Conservation (phyloP, 2,888 invertebrate genomes). For the Rhagium mordax region DNA sequence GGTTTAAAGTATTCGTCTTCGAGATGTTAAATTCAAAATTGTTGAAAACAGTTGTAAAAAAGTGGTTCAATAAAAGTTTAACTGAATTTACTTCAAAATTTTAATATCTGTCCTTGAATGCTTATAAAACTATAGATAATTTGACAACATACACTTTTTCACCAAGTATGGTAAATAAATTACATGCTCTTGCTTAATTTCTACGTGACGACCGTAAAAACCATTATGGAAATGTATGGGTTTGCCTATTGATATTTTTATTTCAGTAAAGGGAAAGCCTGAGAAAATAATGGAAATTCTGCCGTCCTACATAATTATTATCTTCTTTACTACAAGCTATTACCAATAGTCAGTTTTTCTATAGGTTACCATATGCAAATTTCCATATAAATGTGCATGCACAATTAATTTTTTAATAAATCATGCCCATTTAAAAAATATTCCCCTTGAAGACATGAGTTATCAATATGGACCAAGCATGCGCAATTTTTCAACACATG, state of each 20-base stretch:
- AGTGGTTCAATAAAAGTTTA: no score
- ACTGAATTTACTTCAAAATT: no score
- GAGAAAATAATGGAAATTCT: neutral
- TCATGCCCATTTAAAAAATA: neutral
- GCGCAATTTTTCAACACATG: constrained; percentile 18
- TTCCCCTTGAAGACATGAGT: constrained; percentile 12
- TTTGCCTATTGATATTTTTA: neutral
- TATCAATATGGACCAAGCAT: constrained; percentile 23
- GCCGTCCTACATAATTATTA: constrained; percentile 10
- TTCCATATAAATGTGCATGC: constrained; percentile 7
- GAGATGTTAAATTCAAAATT: no score
- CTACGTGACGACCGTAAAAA: no score
- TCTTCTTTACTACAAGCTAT: constrained; percentile 12
- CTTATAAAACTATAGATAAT: no score
- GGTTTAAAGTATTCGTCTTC: no score
- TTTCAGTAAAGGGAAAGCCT: neutral
- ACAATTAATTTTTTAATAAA: constrained; percentile 15
- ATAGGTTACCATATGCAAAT: constrained; percentile 32
- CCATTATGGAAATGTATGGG: no score
- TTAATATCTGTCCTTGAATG: no score
- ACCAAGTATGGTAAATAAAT: no score
- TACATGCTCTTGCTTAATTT: no score
- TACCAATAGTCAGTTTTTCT: constrained; percentile 9
- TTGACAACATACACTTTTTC: no score
- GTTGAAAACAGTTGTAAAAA: no score